Evolutionary conservation across 2,888 invertebrate species (phyloP).

Genomic region (Pheosia gnoma): DNA sequence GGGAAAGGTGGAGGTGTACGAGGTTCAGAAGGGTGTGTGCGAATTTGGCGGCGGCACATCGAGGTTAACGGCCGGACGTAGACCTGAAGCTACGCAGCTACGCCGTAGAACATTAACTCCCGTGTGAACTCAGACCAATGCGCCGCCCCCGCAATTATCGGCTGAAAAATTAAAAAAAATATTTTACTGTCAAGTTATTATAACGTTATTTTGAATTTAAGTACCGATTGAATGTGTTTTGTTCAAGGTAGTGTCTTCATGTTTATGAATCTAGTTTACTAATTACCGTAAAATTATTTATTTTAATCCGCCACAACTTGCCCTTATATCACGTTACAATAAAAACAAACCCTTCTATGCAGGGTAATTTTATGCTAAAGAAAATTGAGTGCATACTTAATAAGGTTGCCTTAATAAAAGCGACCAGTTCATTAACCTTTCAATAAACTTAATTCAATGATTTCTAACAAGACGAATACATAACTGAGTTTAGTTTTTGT

Average conservation of each 20-base stretch:
- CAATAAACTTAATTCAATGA: constrained; percentile 4
- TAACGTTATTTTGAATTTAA: not conserved
- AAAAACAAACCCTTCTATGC: no score
- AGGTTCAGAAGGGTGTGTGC: constrained; percentile 67
- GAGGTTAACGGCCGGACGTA: constrained; percentile 76
- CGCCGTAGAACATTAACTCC: constrained; percentile 66
- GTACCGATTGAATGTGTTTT: no score
- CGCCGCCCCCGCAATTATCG: not conserved
- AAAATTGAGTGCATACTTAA: not conserved
- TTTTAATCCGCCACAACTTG: no score
- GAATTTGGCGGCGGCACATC: constrained; percentile 68
- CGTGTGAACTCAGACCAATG: constrained; percentile 38
- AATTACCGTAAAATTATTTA: no score
- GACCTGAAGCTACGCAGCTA: constrained; percentile 79
- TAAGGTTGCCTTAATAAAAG: not conserved
- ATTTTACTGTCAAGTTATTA: not conserved
- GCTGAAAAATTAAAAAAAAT: not conserved
- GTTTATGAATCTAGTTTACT: no score
- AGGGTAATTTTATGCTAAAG: not conserved
- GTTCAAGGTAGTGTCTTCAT: no score
- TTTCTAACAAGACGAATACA: not conserved
- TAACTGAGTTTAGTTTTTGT: constrained; percentile 3
- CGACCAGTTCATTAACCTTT: not conserved
- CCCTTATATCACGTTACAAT: no score
- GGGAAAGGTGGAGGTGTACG: constrained; percentile 54